A percentile compares a stretch with the other conserved stretches of the same genome.
phyloP scores from a whole-genome alignment of 2,888 invertebrate species.

The Linnaemya vulpina region DNA sequence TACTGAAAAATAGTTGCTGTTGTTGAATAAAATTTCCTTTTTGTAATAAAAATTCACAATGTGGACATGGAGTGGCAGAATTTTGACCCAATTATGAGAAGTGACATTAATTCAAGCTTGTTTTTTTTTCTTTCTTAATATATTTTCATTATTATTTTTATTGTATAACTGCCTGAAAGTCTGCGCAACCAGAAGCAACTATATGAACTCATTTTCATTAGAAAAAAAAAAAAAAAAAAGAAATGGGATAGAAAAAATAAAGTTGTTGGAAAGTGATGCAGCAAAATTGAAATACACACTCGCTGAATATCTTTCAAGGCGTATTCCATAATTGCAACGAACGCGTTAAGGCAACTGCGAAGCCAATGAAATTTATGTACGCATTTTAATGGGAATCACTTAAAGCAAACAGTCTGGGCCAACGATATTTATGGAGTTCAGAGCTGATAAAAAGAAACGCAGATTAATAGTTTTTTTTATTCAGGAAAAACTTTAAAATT shows the following conservation, averaged over 20 bases:
- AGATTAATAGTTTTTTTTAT: not conserved
- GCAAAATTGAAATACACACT: constrained; percentile 18
- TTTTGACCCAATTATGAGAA: constrained; percentile 49
- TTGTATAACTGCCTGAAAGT: not conserved
- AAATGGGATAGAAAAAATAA: constrained; percentile 28
- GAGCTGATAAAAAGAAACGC: not conserved
- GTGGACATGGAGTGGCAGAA: constrained; percentile 43
- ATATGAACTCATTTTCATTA: constrained; percentile 30
- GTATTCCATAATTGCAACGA: not conserved
- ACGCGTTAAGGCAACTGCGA: not conserved
- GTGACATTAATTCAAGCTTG: constrained; percentile 59
- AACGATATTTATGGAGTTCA: not conserved
- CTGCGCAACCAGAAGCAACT: not conserved
- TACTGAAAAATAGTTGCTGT: not conserved
- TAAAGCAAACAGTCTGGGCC: not conserved
- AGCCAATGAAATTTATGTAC: constrained; percentile 37
- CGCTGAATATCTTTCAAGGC: not conserved
- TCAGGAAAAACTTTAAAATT: not conserved
- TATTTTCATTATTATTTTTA: no score
- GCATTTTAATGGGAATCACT: constrained; percentile 27
- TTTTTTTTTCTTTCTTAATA: not conserved
- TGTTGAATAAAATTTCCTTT: constrained; percentile 57
- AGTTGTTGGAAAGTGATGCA: constrained; percentile 41
- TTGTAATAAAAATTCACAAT: constrained; percentile 51
- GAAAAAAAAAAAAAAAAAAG: constrained; percentile 31